Base-by-base conservation (phyloP, 2,797 vertebrate species). In the Halcyon leucocephala region DNA sequence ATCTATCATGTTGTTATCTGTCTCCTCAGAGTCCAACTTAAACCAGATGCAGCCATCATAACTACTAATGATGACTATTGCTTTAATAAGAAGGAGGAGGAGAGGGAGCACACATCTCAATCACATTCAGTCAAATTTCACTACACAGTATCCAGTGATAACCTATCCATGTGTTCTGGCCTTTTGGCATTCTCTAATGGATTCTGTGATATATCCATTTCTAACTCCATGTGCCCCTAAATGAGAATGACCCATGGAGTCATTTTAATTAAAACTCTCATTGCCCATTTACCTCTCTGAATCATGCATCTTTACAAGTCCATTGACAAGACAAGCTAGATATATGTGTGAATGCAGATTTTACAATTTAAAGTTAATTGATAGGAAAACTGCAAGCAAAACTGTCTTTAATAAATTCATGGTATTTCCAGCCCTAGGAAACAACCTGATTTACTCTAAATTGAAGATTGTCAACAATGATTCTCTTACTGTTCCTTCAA, bases 251-350 rank as follows among this genome's bases (percentile, higher is more conserved):
- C 78, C 94, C 19, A 20, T 15, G 25, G 51, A 95, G 90, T 84
- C 71, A 87, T 76, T 96, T 95, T 89, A 95, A 95, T 93, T 97
- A 96, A 96, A 97, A 87, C 35, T 86, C 61, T 60, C 41, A 44
- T 80, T 89, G 55, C 29, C 57, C 60, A 70, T 55, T n/a, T 55
- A 19, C 31, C 7, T 55, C 69, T 89, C 24, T 44, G 77, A 83
- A 79, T 87, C 54, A 79, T 76, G 42, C 14, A 42, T 57, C 54
- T 86, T 79, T 90, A 44, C 41, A 39, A 35, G 77, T 87, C 28
- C 39, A 66, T 42, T 89, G 65, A 72, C 65, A 82, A 81, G 61
- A 29, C 35, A 82, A 71, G 19, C 24, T 46, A 69, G 57, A 87
- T 85, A 86, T 19, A 26, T 33, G 8, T 51, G 35, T 87, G 71